Conservation (phyloP, 2,113 vertebrate species). For the Centropristis striata region DNA sequence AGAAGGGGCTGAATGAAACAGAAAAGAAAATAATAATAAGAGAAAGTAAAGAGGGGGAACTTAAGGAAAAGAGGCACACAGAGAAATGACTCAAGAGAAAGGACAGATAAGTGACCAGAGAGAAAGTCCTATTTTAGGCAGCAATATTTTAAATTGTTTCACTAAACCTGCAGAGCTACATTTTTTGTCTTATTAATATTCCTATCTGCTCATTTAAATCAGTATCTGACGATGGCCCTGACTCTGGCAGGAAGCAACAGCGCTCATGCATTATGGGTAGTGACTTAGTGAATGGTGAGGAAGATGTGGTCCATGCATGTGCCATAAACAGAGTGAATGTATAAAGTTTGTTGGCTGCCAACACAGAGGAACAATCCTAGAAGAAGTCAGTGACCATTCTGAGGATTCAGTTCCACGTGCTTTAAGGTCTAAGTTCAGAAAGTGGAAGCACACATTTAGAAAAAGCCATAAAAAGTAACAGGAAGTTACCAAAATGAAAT, state of each 20-base stretch:
- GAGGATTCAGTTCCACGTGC: conserved; percentile 39
- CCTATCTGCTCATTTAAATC: background rate
- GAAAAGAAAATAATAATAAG: background rate
- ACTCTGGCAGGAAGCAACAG: conserved; percentile 55
- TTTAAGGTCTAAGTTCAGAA: conserved; percentile 38
- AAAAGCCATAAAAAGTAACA: conserved; percentile 41
- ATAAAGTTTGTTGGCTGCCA: conserved; percentile 82
- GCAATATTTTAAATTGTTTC: background rate
- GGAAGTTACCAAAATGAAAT: conserved; percentile 19
- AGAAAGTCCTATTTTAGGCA: conserved; percentile 9
- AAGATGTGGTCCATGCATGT: conserved; percentile 78
- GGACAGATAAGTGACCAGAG: conserved; percentile 16
- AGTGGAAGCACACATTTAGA: conserved; percentile 42
- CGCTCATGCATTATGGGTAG: conserved; percentile 75
- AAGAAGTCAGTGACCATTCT: conserved; percentile 36
- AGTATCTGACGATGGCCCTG: background rate
- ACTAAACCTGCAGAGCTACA: conserved; percentile 7
- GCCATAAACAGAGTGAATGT: conserved; percentile 83
- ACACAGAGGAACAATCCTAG: conserved; percentile 53
- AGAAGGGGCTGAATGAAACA: conserved; percentile 36
- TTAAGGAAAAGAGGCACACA: conserved; percentile 77
- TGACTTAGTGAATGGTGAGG: conserved; percentile 61
- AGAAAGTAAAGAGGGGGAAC: background rate
- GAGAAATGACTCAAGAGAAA: conserved; percentile 53
- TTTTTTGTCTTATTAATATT: background rate